These are phyloP conservation scores for Drosophila tripunctata DNA, from an alignment of 2,888 invertebrate species.

Conservation along the genomic window DNA sequence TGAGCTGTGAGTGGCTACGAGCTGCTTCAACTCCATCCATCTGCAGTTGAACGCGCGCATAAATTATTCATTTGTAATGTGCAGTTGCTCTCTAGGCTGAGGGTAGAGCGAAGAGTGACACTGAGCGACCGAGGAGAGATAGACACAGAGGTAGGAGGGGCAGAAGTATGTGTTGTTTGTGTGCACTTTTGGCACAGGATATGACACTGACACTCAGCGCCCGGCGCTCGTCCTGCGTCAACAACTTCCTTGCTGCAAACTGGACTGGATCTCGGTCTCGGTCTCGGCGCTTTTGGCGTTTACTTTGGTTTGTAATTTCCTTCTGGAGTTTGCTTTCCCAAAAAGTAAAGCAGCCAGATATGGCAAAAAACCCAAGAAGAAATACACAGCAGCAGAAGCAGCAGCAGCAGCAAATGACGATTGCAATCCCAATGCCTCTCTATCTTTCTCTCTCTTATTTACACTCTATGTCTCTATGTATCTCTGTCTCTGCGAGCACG, in stretches of 20 bases:
- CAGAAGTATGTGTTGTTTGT: constrained; percentile 35
- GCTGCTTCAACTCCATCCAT: constrained; percentile 62
- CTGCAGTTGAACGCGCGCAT: constrained; percentile 74
- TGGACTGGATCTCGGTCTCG: constrained; percentile 12
- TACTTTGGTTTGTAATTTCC: constrained; percentile 81
- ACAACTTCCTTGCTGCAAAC: constrained; percentile 69
- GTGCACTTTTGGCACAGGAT: constrained; percentile 79
- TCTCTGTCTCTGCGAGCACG: not conserved
- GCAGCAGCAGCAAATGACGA: constrained; percentile 58
- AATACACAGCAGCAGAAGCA: constrained; percentile 39
- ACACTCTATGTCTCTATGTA: too few relatives aligned
- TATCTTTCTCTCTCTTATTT: not conserved
- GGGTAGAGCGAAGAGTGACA: too few relatives aligned
- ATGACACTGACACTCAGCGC: constrained; percentile 77
- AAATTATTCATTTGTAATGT: constrained; percentile 80
- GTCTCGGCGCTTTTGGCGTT: constrained; percentile 65
- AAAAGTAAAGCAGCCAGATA: constrained; percentile 63
- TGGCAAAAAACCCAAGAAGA: constrained; percentile 52
- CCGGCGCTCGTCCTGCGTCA: constrained; percentile 70
- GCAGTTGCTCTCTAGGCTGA: constrained; percentile 55
- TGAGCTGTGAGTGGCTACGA: constrained; percentile 49
- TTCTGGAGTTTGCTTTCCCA: constrained; percentile 67
- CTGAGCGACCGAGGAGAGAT: not conserved
- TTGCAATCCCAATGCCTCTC: constrained; percentile 43
- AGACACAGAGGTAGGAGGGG: not conserved